Percentiles rank a stretch among this genome's conserved stretches.
Evolutionary conservation across 2,888 invertebrate species (phyloP).

Genomic region (Drosophila incognita): DNA sequence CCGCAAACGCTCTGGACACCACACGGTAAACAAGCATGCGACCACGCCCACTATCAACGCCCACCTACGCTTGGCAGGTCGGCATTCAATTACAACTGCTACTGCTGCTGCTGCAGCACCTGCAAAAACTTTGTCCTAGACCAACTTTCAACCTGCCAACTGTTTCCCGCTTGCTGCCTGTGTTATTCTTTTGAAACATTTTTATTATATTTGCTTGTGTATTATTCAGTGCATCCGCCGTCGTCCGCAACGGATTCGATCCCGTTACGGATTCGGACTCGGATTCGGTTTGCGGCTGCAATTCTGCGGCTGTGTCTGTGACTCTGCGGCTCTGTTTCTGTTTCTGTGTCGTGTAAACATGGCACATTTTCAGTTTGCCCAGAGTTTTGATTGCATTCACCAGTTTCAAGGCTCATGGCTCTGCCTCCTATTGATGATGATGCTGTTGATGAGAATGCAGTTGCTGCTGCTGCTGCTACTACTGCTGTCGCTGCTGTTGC

Average conservation of each 20-base stretch:
- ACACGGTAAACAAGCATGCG: background rate
- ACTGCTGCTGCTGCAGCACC: conserved; percentile 15
- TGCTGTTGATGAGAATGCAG: conserved; percentile 52
- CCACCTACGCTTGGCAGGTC: conserved; percentile 18
- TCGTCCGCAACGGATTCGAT: conserved; percentile 43
- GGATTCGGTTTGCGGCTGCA: conserved; percentile 8
- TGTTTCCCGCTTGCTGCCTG: conserved; percentile 7
- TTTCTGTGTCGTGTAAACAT: conserved; percentile 48
- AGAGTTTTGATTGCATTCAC: conserved; percentile 22
- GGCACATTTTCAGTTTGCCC: conserved; percentile 38
- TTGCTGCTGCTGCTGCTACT: background rate
- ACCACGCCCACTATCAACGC: conserved; percentile 30
- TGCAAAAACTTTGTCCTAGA: conserved; percentile 78
- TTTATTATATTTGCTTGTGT: conserved; percentile 55
- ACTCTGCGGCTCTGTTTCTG: background rate
- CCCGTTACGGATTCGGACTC: conserved; percentile 38
- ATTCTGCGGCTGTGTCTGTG: background rate
- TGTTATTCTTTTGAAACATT: conserved; percentile 64
- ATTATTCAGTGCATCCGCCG: conserved; percentile 43
- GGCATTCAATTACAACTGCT: conserved; percentile 48
- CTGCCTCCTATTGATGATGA: conserved; percentile 50
- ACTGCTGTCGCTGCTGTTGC: background rate
- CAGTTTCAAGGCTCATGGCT: conserved; percentile 50
- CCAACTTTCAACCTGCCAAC: conserved; percentile 67
- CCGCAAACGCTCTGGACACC: conserved; percentile 51